Conservation (phyloP, 2,888 invertebrate species). For the Prosopocoilus inquinatus region DNA sequence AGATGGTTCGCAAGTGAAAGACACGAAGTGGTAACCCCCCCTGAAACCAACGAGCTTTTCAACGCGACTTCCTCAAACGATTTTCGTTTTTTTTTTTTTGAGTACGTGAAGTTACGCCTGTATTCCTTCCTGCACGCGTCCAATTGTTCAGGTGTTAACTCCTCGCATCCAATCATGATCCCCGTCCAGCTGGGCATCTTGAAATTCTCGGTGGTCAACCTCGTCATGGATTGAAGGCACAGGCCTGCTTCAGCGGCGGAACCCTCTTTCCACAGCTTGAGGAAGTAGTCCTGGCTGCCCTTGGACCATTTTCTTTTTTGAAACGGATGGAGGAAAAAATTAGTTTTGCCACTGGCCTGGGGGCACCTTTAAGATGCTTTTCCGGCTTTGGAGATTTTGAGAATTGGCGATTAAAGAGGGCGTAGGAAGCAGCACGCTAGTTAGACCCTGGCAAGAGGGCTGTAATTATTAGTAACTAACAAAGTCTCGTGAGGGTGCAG, state of each 20-base stretch:
- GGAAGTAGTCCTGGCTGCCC: conserved; percentile 59
- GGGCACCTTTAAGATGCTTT: too few species aligned
- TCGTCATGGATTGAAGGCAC: conserved; percentile 49
- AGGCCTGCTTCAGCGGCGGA: conserved; percentile 53
- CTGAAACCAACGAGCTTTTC: conserved; percentile 45
- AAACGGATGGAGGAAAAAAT: not conserved
- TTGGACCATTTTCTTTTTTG: conserved; percentile 62
- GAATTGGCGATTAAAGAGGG: too few species aligned
- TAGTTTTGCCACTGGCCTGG: not conserved
- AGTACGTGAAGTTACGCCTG: conserved; percentile 48
- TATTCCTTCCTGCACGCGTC: conserved; percentile 43
- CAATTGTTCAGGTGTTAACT: conserved; percentile 44
- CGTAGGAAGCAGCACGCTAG: too few species aligned
- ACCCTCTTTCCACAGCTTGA: conserved; percentile 60
- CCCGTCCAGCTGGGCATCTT: conserved; percentile 44
- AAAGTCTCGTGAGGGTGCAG: too few species aligned
- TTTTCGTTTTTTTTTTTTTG: conserved; percentile 16
- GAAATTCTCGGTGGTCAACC: conserved; percentile 44
- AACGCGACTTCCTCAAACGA: conserved; percentile 5
- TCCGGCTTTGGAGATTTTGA: too few species aligned
- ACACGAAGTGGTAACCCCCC: conserved; percentile 62
- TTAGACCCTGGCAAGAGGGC: too few species aligned
- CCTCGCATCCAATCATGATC: conserved; percentile 50
- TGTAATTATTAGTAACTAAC: too few species aligned
- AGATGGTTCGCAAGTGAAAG: conserved; percentile 66